Conservation (phyloP, 2,797 vertebrate species). For the Synaphobranchus kaupii region DNA sequence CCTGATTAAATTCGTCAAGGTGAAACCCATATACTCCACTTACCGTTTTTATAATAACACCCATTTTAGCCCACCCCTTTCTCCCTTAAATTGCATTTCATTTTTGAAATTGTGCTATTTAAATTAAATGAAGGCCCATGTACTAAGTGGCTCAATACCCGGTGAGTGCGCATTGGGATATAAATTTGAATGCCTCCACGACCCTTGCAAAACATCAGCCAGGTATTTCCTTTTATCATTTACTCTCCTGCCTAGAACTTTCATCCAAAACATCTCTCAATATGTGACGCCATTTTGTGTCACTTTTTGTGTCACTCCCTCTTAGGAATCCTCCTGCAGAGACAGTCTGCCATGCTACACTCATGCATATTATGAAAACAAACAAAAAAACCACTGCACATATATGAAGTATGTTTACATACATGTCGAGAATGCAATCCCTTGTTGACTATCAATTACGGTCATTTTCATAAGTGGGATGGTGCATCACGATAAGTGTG, state of each 20-base stretch:
- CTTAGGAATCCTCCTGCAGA: not conserved
- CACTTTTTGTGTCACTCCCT: not conserved
- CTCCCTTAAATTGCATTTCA: constrained; percentile 33
- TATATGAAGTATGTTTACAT: too few relatives aligned
- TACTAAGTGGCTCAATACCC: constrained; percentile 15
- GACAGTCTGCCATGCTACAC: not conserved
- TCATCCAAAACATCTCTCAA: not conserved
- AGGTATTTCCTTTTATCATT: not conserved
- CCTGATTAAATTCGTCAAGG: constrained; percentile 32
- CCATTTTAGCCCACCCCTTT: constrained; percentile 8
- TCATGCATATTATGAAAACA: too few relatives aligned
- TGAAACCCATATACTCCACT: constrained; percentile 11
- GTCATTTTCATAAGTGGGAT: too few relatives aligned
- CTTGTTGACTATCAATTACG: too few relatives aligned
- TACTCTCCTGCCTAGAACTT: not conserved
- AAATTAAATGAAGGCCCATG: constrained; percentile 32
- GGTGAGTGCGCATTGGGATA: not conserved
- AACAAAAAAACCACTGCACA: too few relatives aligned
- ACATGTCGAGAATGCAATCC: too few relatives aligned
- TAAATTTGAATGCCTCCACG: not conserved
- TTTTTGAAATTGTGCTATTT: constrained; percentile 28
- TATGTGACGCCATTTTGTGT: not conserved
- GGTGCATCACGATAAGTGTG: too few relatives aligned
- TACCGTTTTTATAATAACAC: constrained; percentile 20
- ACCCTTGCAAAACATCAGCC: not conserved